A percentile compares a stretch with the other conserved stretches of the same genome.
Conservation (phyloP, 2,888 invertebrate species). For the Blastobasis adustella region DNA sequence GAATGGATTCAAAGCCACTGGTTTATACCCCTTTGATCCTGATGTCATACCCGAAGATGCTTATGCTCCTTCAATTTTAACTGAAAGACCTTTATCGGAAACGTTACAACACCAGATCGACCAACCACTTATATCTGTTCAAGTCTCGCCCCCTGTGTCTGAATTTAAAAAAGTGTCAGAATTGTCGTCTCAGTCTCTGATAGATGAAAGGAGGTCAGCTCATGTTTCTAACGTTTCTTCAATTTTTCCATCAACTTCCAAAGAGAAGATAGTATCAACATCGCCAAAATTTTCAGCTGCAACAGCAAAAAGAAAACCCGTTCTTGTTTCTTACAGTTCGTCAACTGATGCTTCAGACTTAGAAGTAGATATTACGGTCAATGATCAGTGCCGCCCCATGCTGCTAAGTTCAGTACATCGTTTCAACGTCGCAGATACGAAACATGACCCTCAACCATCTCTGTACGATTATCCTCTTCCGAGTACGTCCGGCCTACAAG, state of each 20-base stretch:
- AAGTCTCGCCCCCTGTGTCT: slow-evolving; percentile 13
- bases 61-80: slow-evolving; percentile 14
- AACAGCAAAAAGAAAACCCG: slow-evolving; percentile 16
- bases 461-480: slow-evolving; percentile 19
- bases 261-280: slow-evolving; percentile 12
- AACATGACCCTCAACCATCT: slow-evolving; percentile 19
- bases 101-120: slow-evolving; percentile 15
- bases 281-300: slow-evolving; percentile 16
- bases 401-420: slow-evolving; percentile 15
- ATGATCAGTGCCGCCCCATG: slow-evolving; percentile 11
- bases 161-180: slow-evolving; percentile 10
- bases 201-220: slow-evolving; percentile 10
- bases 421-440: slow-evolving; percentile 13
- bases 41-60: slow-evolving; percentile 12
- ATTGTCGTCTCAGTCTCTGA: slow-evolving; percentile 13
- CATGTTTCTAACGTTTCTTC: slow-evolving; percentile 12
- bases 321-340: slow-evolving; percentile 19
- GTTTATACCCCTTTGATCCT: slow-evolving; percentile 7
- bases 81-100: slow-evolving; percentile 11
- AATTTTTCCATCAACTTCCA: slow-evolving; percentile 13
- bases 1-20: slow-evolving; percentile 7
- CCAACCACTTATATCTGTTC: slow-evolving; percentile 13
- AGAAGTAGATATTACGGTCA: slow-evolving; percentile 16
- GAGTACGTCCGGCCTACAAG: slow-evolving; percentile 17
- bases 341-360: slow-evolving; percentile 18